phyloP scores from a whole-genome alignment of 2,888 invertebrate species.

The Oasisia sp. region DNA sequence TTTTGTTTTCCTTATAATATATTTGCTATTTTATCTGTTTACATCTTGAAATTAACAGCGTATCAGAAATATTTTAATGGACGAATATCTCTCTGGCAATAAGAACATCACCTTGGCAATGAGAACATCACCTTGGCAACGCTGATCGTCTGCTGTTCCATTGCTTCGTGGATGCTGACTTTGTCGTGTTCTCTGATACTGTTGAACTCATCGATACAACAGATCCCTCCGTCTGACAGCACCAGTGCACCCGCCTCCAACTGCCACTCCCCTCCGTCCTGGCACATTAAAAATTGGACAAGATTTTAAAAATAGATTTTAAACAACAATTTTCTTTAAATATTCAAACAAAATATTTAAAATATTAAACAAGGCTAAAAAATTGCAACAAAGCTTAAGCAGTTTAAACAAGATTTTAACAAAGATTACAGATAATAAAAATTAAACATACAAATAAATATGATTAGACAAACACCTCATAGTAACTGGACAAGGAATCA shows the following conservation, averaged over 20 bases:
- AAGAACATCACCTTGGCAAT: slow-evolving; percentile 25
- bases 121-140: slow-evolving; percentile 79
- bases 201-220: slow-evolving; percentile 91
- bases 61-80: no score
- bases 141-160: slow-evolving; percentile 94
- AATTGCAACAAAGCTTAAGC: neutral
- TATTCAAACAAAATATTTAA: neutral
- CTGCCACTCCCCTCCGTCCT: slow-evolving; percentile 92
- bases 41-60: no score
- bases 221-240: slow-evolving; percentile 87
- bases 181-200: slow-evolving; percentile 85
- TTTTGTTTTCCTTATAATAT: no score
- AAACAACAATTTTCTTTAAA: neutral
- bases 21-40: no score
- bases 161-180: slow-evolving; percentile 88
- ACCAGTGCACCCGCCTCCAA: slow-evolving; percentile 90
- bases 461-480: no score
- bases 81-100: neutral
- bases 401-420: neutral
- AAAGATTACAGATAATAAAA: no score
- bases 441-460: no score
- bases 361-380: neutral
- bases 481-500: no score
- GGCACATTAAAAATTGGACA: neutral
- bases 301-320: neutral